phyloP scores from a whole-genome alignment of 2,888 invertebrate species.

The Drosophila nr. perissopoda region DNA sequence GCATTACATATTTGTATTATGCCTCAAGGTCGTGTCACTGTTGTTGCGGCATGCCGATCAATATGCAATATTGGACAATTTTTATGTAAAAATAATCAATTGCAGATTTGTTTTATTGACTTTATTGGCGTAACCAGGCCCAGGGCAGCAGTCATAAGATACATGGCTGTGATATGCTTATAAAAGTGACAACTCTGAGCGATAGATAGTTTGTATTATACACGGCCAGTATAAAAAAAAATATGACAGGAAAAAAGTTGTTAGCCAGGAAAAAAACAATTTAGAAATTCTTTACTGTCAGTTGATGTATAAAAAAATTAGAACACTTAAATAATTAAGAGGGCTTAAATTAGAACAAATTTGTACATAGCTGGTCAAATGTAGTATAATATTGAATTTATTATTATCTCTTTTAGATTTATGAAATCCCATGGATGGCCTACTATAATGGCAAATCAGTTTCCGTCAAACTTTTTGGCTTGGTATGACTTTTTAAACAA shows the following conservation, averaged over 20 bases:
- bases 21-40: conserved; percentile 75
- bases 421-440: neutral
- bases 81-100: conserved; percentile 74
- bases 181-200: conserved; percentile 54
- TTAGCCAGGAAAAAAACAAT: conserved; percentile 2
- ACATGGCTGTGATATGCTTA: conserved; percentile 38
- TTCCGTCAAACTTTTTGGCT: neutral
- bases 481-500: conserved; percentile 45
- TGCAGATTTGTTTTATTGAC: conserved; percentile 73
- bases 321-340: neutral
- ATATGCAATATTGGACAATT: conserved; percentile 65
- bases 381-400: neutral
- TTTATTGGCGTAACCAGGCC: conserved; percentile 57
- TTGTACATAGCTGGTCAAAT: neutral
- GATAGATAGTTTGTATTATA: conserved; percentile 48
- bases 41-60: conserved; percentile 44
- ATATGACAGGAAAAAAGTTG: conserved; percentile 4
- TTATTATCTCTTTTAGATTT: neutral
- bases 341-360: neutral
- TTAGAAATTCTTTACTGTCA: neutral
- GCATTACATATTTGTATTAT: conserved; percentile 74
- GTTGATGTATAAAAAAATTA: neutral
- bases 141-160: conserved; percentile 41
- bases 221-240: conserved; percentile 6
- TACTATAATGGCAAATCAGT: neutral